These are phyloP conservation scores for Hoplostethus atlanticus DNA, from an alignment of 2,797 vertebrate genomes.

Conservation along the genomic window DNA sequence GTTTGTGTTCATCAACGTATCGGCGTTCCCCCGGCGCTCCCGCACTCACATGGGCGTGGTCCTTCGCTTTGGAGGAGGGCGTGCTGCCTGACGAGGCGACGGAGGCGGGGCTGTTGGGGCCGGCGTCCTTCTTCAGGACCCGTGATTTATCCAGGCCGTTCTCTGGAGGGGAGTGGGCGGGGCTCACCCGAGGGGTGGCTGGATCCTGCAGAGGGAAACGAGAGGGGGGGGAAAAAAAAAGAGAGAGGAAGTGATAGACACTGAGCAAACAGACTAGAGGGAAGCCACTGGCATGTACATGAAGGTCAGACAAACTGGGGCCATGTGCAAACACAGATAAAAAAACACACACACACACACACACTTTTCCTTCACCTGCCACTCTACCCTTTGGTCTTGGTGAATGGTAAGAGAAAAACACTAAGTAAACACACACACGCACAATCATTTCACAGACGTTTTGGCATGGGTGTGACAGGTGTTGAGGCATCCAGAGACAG, in stretches of 20 bases:
- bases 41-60: slow-evolving; percentile 90
- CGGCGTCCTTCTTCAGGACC: slow-evolving; percentile 91
- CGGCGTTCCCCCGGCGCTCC: too few relatives aligned
- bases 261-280: slow-evolving; percentile 75
- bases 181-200: slow-evolving; percentile 92
- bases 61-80: slow-evolving; percentile 96
- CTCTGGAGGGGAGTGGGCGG: slow-evolving; percentile 93
- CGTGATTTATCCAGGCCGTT: slow-evolving; percentile 95
- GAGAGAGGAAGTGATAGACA: slow-evolving; percentile 59
- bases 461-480: slow-evolving; percentile 57
- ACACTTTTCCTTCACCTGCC: slow-evolving; percentile 75
- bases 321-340: slow-evolving; percentile 80
- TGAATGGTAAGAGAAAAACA: slow-evolving; percentile 60
- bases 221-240: slow-evolving; percentile 3
- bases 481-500: slow-evolving; percentile 47
- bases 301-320: slow-evolving; percentile 80
- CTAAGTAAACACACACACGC: slow-evolving; percentile 42
- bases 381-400: slow-evolving; percentile 60
- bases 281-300: slow-evolving; percentile 76
- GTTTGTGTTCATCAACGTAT: neutral
- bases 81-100: slow-evolving; percentile 98
- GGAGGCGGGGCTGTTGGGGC: slow-evolving; percentile 95
- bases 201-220: slow-evolving; percentile 86
- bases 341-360: slow-evolving; percentile 57
- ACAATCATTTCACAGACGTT: slow-evolving; percentile 71